Percentiles rank a stretch among this genome's conserved stretches.
Evolutionary conservation across 2,888 invertebrate species (phyloP).

Genomic region (Isoperla grammatica): DNA sequence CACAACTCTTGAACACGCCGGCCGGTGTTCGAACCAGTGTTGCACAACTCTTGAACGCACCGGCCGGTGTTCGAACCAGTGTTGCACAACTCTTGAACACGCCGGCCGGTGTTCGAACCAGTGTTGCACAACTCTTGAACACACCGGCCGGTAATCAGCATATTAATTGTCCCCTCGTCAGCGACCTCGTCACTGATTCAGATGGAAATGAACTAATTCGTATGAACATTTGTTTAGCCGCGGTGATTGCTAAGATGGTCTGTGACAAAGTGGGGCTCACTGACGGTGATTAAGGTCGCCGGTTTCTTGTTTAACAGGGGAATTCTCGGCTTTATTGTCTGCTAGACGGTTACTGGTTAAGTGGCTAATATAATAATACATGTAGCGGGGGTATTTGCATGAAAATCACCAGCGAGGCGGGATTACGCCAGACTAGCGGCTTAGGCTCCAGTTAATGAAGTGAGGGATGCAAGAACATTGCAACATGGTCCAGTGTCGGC

Average conservation of each 20-base stretch:
- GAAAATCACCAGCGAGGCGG: not conserved
- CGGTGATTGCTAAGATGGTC: not conserved
- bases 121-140: no score
- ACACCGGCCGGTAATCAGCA: no score
- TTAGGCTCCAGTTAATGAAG: not conserved
- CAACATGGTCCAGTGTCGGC: no score
- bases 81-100: no score
- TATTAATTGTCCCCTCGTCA: no score
- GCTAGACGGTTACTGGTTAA: not conserved
- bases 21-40: no score
- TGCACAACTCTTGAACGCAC: no score
- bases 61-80: no score
- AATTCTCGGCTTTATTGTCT: slow-evolving; percentile 8
- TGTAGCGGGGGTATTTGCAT: not conserved
- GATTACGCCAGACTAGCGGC: slow-evolving; percentile 5
- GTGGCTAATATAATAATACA: slow-evolving; percentile 10
- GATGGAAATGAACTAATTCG: slow-evolving; percentile 5
- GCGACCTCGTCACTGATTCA: no score
- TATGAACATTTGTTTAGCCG: slow-evolving; percentile 4
- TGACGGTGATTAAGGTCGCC: slow-evolving; percentile 1
- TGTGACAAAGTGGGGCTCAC: not conserved
- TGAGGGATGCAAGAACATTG: no score
- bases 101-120: no score
- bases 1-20: no score
- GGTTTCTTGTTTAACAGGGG: not conserved